Conservation (phyloP, 2,888 invertebrate genomes). For the Chloroclystis v-ata region DNA sequence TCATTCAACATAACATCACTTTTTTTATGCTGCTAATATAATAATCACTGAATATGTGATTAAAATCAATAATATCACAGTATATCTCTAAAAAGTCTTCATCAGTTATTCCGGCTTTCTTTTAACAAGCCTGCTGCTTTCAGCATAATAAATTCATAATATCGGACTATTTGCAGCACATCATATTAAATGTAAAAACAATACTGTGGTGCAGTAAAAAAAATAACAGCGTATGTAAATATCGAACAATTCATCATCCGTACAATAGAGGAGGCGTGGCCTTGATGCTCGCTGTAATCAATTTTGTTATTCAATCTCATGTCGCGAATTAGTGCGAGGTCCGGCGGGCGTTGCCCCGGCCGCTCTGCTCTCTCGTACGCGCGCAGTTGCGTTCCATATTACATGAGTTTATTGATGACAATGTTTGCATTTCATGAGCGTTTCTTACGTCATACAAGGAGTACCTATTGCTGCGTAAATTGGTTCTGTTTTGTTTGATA, state of each 20-base stretch:
- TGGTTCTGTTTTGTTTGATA: neutral
- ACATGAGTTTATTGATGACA: neutral
- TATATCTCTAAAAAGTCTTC: too few relatives aligned
- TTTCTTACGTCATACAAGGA: too few relatives aligned
- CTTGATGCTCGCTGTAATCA: constrained; percentile 70
- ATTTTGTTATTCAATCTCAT: constrained; percentile 77
- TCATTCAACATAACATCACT: too few relatives aligned
- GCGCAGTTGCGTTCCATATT: neutral
- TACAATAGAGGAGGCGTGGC: constrained; percentile 66
- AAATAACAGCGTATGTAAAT: too few relatives aligned
- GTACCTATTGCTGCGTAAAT: neutral
- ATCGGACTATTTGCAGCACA: too few relatives aligned
- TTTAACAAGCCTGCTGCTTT: too few relatives aligned
- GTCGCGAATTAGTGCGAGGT: constrained; percentile 78
- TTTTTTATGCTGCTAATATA: too few relatives aligned
- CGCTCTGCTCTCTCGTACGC: constrained; percentile 32
- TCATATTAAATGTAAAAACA: neutral
- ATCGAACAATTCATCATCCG: constrained; percentile 15
- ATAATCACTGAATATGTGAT: too few relatives aligned
- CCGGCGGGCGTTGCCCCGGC: constrained; percentile 62
- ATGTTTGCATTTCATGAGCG: too few relatives aligned
- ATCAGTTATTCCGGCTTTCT: too few relatives aligned
- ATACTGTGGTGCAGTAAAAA: neutral
- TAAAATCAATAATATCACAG: too few relatives aligned
- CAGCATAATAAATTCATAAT: too few relatives aligned